Percentiles rank a stretch among this genome's conserved stretches.
phyloP scores from a whole-genome alignment of 2,888 invertebrate species.

The Agrypnus murinus region DNA sequence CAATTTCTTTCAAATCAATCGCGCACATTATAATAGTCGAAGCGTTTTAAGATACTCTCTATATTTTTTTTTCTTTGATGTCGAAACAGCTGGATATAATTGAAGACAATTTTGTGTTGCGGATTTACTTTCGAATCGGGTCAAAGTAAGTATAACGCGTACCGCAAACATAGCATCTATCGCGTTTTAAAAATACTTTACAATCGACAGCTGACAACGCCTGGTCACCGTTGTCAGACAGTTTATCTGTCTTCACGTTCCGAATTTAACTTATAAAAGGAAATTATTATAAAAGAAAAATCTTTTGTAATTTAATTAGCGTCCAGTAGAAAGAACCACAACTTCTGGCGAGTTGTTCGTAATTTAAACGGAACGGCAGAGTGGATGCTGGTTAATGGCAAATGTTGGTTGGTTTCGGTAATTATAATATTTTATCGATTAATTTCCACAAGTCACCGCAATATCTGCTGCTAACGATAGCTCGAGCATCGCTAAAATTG shows the following conservation, averaged over 20 bases:
- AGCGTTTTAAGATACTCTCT: constrained; percentile 20
- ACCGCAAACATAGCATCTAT: constrained; percentile 48
- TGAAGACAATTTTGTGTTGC: constrained; percentile 37
- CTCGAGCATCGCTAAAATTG: constrained; percentile 70
- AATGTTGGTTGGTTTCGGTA: constrained; percentile 66
- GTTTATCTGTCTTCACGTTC: constrained; percentile 32
- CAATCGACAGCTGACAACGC: constrained; percentile 59
- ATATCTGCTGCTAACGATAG: constrained; percentile 70
- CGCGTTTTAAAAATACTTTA: constrained; percentile 57
- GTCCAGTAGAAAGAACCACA: constrained; percentile 10
- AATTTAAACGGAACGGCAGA: constrained; percentile 16
- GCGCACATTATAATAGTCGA: constrained; percentile 18
- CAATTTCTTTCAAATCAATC: constrained; percentile 31
- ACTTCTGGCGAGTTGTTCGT: neutral
- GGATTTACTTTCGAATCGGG: constrained; percentile 44
- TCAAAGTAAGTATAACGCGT: constrained; percentile 44
- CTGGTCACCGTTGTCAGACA: constrained; percentile 46
- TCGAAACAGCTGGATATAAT: constrained; percentile 39
- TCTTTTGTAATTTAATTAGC: constrained; percentile 42
- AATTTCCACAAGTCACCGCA: constrained; percentile 70
- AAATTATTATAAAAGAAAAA: constrained; percentile 39
- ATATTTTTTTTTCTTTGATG: constrained; percentile 35
- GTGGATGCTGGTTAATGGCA: constrained; percentile 35
- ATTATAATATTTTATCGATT: constrained; percentile 72
- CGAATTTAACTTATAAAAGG: constrained; percentile 38